phyloP scores from a whole-genome alignment of 35 echinoderm and acorn worm genomes.

The Apostichopus japonicus region DNA sequence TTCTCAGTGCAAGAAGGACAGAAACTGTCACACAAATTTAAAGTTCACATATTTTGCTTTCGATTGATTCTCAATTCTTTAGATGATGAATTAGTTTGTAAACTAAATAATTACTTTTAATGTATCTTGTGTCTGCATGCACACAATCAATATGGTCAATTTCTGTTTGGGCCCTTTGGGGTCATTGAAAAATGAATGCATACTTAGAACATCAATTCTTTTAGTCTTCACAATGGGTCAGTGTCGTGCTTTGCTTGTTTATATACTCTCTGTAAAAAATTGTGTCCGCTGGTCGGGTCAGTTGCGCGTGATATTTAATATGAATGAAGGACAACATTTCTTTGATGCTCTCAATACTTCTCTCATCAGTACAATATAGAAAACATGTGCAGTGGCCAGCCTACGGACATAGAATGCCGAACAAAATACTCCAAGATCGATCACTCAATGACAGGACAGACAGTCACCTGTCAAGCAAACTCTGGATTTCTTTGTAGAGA shows the following conservation, averaged over 20 bases:
- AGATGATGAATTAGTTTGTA: too few species aligned
- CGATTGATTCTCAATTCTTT: too few species aligned
- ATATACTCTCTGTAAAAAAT: background rate
- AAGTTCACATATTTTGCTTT: too few species aligned
- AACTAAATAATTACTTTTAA: too few species aligned
- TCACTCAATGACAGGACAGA: background rate
- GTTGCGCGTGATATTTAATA: background rate
- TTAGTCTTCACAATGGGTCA: too few species aligned
- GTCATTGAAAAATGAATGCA: too few species aligned
- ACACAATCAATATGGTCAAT: too few species aligned
- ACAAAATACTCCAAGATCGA: constrained; percentile 1
- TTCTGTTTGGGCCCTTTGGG: too few species aligned
- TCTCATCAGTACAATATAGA: background rate
- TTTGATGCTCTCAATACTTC: background rate
- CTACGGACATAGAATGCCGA: background rate
- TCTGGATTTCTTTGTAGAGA: background rate
- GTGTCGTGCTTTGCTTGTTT: background rate
- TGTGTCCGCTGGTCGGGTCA: background rate
- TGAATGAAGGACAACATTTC: background rate
- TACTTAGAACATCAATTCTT: too few species aligned
- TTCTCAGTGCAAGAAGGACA: too few species aligned
- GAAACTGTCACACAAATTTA: too few species aligned
- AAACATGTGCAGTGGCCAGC: background rate
- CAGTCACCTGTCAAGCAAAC: background rate
- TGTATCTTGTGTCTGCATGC: too few species aligned